phyloP scores from a whole-genome alignment of 2,113 vertebrate species.

The Melanotaenia duboulayi region DNA sequence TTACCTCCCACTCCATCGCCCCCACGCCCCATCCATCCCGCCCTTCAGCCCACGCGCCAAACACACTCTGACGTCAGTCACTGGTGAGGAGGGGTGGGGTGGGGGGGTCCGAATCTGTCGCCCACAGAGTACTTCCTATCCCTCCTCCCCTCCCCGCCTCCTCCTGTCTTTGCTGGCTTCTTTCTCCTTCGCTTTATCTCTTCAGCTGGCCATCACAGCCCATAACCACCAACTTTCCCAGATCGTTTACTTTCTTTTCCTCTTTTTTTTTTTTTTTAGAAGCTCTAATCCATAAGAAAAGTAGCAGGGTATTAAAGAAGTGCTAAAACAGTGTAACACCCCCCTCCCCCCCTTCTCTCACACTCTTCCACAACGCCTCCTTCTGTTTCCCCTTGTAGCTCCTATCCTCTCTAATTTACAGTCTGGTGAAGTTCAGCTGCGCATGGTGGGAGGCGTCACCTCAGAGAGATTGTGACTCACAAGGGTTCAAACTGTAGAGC shows the following conservation, averaged over 20 bases:
- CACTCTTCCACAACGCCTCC: slow-evolving; percentile 55
- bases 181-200: slow-evolving; percentile 63
- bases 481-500: slow-evolving; percentile 63
- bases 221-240: slow-evolving; percentile 50
- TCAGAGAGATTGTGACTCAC: slow-evolving; percentile 75
- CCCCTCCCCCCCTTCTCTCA: slow-evolving; percentile 7
- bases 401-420: slow-evolving; percentile 72
- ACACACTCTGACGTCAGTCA: slow-evolving; percentile 87
- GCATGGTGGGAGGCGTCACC: slow-evolving; percentile 71
- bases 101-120: slow-evolving; percentile 79
- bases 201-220: slow-evolving; percentile 55
- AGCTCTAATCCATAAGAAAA: slow-evolving; percentile 55
- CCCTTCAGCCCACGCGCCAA: slow-evolving; percentile 81
- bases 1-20: slow-evolving; percentile 84
- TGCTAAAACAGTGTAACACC: slow-evolving; percentile 54
- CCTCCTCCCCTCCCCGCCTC: slow-evolving; percentile 64
- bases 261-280: slow-evolving; percentile 15
- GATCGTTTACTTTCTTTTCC: slow-evolving; percentile 26
- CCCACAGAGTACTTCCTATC: slow-evolving; percentile 80
- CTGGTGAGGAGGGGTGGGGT: slow-evolving; percentile 61
- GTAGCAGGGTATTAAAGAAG: slow-evolving; percentile 43
- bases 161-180: slow-evolving; percentile 69
- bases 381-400: slow-evolving; percentile 66
- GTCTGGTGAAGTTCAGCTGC: slow-evolving; percentile 70
- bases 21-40: slow-evolving; percentile 81